Evolutionary conservation across 2,797 vertebrate genomes (phyloP).

Genomic region (Naso thynnoides): DNA sequence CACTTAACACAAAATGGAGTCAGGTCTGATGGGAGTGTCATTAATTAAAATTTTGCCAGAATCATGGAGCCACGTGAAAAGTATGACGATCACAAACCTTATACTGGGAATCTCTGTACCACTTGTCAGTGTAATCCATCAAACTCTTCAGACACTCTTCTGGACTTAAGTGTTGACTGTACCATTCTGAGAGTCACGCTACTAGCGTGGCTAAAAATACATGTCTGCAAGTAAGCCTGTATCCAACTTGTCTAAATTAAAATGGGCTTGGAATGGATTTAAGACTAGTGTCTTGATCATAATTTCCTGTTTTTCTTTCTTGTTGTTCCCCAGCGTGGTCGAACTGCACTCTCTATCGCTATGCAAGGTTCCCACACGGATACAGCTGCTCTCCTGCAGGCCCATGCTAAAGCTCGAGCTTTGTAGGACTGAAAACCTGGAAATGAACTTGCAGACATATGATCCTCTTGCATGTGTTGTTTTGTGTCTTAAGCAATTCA

Average conservation of each 20-base stretch:
- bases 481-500: slow-evolving; percentile 16
- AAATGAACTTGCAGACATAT: neutral
- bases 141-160: neutral
- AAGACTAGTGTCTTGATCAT: neutral
- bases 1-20: neutral
- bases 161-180: neutral
- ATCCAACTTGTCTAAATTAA: neutral
- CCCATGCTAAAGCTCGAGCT: slow-evolving; percentile 76
- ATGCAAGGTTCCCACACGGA: slow-evolving; percentile 80
- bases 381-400: slow-evolving; percentile 82
- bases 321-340: slow-evolving; percentile 74
- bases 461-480: neutral
- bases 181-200: neutral
- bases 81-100: too few relatives aligned
- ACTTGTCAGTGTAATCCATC: neutral
- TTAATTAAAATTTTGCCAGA: too few relatives aligned
- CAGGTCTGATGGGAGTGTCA: neutral
- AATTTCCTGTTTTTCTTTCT: neutral
- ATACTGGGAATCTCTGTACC: neutral
- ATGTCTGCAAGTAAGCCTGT: neutral
- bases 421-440: slow-evolving; percentile 33
- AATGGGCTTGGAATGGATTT: neutral
- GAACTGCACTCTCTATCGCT: slow-evolving; percentile 82
- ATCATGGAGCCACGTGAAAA: too few relatives aligned
- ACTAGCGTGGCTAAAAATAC: neutral